A percentile compares a stretch with the other conserved stretches of the same genome.
Evolutionary conservation across 2,888 invertebrate genomes (phyloP).

Genomic region (Drosophila diplacantha): DNA sequence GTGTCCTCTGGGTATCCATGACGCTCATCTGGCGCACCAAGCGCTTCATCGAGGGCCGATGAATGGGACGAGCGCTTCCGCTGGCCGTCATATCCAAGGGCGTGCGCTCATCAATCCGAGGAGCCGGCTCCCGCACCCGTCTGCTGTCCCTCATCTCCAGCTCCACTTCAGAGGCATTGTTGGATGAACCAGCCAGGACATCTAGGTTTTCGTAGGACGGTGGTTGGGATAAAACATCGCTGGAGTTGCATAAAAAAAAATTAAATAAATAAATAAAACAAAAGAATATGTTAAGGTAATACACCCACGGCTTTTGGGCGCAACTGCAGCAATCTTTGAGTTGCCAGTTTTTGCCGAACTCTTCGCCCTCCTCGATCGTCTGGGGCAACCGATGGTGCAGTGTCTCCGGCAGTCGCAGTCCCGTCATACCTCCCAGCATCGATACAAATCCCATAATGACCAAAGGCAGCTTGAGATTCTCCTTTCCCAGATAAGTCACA

Average conservation of each 20-base stretch:
- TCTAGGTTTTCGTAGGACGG: conserved; percentile 88
- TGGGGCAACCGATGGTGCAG: conserved; percentile 89
- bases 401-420: conserved; percentile 90
- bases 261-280: neutral
- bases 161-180: conserved; percentile 69
- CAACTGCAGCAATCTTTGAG: conserved; percentile 86
- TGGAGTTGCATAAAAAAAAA: conserved; percentile 6
- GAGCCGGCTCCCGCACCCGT: conserved; percentile 53
- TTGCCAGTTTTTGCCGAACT: conserved; percentile 90
- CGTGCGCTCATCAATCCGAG: conserved; percentile 77
- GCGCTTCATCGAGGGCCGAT: conserved; percentile 82
- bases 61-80: conserved; percentile 50
- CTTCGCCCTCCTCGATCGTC: conserved; percentile 91
- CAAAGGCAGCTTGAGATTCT: conserved; percentile 88
- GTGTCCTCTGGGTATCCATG: conserved; percentile 88
- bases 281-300: neutral
- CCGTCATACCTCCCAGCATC: conserved; percentile 88
- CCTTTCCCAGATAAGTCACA: conserved; percentile 92
- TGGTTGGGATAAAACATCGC: conserved; percentile 73
- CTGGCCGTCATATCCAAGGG: conserved; percentile 63
- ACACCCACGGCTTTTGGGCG: conserved; percentile 82
- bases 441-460: conserved; percentile 91
- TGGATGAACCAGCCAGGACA: conserved; percentile 79
- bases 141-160: conserved; percentile 70
- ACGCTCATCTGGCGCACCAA: conserved; percentile 88